Base-by-base conservation (phyloP, 2,113 vertebrate genomes). In the Rynchops niger region DNA sequence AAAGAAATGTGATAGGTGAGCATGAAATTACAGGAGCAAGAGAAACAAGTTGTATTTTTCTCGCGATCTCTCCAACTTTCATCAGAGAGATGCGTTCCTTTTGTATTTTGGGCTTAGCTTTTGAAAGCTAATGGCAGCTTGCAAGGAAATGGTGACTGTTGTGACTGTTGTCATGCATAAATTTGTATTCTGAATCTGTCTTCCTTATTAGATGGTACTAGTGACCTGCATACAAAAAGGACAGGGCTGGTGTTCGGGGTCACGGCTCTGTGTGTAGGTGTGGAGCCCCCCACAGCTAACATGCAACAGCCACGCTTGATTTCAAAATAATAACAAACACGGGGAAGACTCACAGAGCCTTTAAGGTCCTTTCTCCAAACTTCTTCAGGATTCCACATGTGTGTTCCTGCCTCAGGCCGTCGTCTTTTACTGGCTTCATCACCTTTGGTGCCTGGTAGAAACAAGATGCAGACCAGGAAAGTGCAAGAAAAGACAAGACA, bases 351-450 rank as follows among this genome's bases (percentile, higher is more conserved):
- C 93, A 98, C 97, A 95, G 15, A 43, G 95, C 92, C 80, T 90
- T 94, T 52, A 96, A 25, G 26, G 90, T 63, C 66, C 83, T 86
- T 69, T 82, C 80, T 53, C 88, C 91, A 78, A 96, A 97, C 58
- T 93, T 94, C 29, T 79, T 80, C 38, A 97, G 15, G 74, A 97
- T 93, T 11, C 65, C 94, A 67, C 97, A 98, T 1, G 89, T 89
- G 49, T 97, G 94, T 22, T 92, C 94, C 86, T 98, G 95, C 52
- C 95, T 40, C 79, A 91, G 72, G 50, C 79, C 56, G 5, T 69
- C 94, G 83, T 98, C 95, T 87, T 55, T 95, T 53, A 98, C 23
- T 17, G 96, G 93, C 88, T 97, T 97, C 50, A 88, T 29, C 77
- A 97, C 88, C 30, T 90, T 26, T 26, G 96, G 88, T 78, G 42